These are phyloP conservation scores for Hoplostethus atlanticus DNA, from an alignment of 2,797 vertebrate species.

Conservation along the genomic window DNA sequence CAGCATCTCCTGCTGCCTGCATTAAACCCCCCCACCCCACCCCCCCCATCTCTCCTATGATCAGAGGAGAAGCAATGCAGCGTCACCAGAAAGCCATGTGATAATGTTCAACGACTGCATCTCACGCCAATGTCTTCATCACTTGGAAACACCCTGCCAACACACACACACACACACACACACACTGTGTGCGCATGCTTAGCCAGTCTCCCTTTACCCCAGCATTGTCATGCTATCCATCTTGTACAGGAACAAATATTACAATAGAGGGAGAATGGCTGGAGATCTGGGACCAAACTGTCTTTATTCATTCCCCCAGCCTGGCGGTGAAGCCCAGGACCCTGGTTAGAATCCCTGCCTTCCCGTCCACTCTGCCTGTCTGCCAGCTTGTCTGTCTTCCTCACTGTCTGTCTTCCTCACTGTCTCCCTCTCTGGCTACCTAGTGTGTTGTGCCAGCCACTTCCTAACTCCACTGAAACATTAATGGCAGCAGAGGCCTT, in stretches of 20 bases:
- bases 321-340: conserved; percentile 19
- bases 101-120: conserved; percentile 60
- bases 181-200: conserved; percentile 43
- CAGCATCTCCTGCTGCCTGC: conserved; percentile 62
- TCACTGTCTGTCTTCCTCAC: conserved; percentile 12
- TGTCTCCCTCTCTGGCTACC: conserved; percentile 11
- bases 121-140: conserved; percentile 52
- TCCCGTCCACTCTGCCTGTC: conserved; percentile 24
- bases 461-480: conserved; percentile 43
- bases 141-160: conserved; percentile 37
- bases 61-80: conserved; percentile 49
- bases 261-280: conserved; percentile 21
- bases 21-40: conserved; percentile 34
- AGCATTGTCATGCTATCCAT: conserved; percentile 52
- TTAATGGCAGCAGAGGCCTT: conserved; percentile 59
- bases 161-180: conserved; percentile 10
- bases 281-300: conserved; percentile 45
- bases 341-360: conserved; percentile 32
- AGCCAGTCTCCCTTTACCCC: conserved; percentile 34
- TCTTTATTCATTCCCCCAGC: conserved; percentile 47
- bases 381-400: conserved; percentile 14
- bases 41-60: conserved; percentile 50
- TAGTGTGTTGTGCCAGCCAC: conserved; percentile 1
- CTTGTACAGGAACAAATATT: conserved; percentile 34
- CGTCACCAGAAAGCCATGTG: conserved; percentile 42